Percentiles rank a stretch among this genome's conserved stretches.
These are phyloP conservation scores for Pararge aegeria DNA, from an alignment of 1,140 invertebrate genomes.

Conservation along the genomic window DNA sequence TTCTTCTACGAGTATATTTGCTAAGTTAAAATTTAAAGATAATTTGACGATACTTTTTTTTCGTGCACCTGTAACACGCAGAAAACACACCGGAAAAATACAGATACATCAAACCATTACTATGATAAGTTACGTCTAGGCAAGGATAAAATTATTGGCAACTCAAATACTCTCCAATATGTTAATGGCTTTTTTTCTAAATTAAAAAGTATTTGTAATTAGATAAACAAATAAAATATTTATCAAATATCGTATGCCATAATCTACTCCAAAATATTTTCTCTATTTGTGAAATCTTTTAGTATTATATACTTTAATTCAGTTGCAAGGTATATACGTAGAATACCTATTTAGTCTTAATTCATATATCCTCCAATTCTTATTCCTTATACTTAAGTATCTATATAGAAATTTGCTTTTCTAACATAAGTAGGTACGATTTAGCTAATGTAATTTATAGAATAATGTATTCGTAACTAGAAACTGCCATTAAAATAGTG, in stretches of 20 bases:
- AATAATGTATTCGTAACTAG: conserved; percentile 13
- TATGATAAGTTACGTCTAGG: no score
- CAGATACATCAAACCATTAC: no score
- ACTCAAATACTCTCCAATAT: no score
- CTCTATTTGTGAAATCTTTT: background rate
- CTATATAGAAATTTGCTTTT: background rate
- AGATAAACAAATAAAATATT: background rate
- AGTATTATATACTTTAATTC: background rate
- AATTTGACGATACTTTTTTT: no score
- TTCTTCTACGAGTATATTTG: no score
- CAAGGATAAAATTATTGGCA: no score
- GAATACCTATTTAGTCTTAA: background rate
- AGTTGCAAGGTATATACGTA: background rate
- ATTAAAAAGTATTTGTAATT: no score
- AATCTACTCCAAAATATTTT: background rate
- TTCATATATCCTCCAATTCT: background rate
- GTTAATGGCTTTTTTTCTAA: no score
- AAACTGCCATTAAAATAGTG: conserved; percentile 17
- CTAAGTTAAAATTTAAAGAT: no score
- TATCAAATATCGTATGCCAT: background rate
- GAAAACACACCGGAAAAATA: no score
- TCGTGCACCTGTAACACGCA: no score
- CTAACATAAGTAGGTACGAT: background rate
- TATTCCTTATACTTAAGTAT: background rate
- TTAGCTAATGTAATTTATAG: conserved; percentile 2